phyloP scores from a whole-genome alignment of 2,797 vertebrate species.

The Schizopygopsis pylzovi region DNA sequence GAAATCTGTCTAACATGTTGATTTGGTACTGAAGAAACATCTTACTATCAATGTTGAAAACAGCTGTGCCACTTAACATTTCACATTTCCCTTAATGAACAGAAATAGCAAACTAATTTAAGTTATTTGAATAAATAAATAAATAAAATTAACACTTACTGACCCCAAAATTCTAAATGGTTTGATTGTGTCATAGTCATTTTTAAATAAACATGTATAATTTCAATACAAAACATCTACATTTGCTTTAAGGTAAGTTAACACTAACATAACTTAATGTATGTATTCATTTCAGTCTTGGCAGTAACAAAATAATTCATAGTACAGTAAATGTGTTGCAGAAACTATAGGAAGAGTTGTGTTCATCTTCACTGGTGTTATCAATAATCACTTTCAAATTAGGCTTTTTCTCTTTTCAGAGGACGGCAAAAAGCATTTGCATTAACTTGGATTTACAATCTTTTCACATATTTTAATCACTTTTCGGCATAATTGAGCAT shows the following conservation, averaged over 20 bases:
- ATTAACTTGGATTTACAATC: slow-evolving; percentile 2
- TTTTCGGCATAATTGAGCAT: background rate
- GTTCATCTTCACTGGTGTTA: background rate
- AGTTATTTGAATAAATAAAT: too few species aligned
- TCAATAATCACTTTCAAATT: background rate
- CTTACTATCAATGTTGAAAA: too few species aligned
- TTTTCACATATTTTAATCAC: background rate
- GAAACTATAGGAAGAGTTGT: background rate
- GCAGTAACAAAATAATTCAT: background rate
- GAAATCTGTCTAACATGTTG: background rate
- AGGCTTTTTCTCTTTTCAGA: background rate
- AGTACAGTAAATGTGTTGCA: background rate
- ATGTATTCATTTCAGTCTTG: background rate
- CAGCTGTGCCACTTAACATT: too few species aligned
- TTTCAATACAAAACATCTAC: background rate
- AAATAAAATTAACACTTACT: background rate
- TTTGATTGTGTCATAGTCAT: background rate
- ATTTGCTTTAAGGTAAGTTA: background rate
- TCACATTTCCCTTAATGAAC: too few species aligned
- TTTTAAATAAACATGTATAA: background rate
- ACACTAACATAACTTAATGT: background rate
- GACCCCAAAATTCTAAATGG: background rate
- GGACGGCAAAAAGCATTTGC: background rate
- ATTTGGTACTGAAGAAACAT: background rate
- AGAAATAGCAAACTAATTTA: too few species aligned